phyloP scores from a whole-genome alignment of 2,888 invertebrate genomes.

The Scotopteryx bipunctaria region DNA sequence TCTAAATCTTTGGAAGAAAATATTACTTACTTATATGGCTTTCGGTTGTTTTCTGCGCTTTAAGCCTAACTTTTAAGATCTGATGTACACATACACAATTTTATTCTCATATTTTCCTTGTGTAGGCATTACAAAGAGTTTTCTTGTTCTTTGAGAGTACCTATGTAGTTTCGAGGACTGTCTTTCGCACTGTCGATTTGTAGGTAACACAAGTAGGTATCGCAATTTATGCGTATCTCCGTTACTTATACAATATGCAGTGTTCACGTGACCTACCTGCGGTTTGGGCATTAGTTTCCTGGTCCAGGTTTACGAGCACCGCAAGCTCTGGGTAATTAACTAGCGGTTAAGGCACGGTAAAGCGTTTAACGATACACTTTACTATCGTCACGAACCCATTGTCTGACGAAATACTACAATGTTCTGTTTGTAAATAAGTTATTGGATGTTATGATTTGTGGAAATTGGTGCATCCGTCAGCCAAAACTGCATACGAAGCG shows the following conservation, averaged over 20 bases:
- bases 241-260: constrained; percentile 37
- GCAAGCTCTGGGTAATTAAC: constrained; percentile 72
- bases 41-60: no score
- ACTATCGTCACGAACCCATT: constrained; percentile 63
- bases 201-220: not conserved
- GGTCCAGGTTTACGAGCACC: constrained; percentile 57
- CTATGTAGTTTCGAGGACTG: no score
- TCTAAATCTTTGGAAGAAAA: no score
- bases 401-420: constrained; percentile 61
- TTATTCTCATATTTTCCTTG: no score
- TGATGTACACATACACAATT: no score
- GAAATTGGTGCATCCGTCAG: constrained; percentile 8
- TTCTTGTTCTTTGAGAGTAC: no score
- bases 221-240: not conserved
- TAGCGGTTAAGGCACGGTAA: constrained; percentile 60
- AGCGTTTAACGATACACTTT: constrained; percentile 59
- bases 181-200: not conserved
- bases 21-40: no score
- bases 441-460: constrained; percentile 30
- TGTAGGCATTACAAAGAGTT: no score
- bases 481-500: constrained; percentile 6
- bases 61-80: no score
- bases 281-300: constrained; percentile 76
- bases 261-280: constrained; percentile 65
- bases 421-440: constrained; percentile 40